A percentile compares a stretch with the other conserved stretches of the same genome.
These are phyloP conservation scores for Tachina fera DNA, from an alignment of 2,888 invertebrate genomes.

Conservation along the genomic window DNA sequence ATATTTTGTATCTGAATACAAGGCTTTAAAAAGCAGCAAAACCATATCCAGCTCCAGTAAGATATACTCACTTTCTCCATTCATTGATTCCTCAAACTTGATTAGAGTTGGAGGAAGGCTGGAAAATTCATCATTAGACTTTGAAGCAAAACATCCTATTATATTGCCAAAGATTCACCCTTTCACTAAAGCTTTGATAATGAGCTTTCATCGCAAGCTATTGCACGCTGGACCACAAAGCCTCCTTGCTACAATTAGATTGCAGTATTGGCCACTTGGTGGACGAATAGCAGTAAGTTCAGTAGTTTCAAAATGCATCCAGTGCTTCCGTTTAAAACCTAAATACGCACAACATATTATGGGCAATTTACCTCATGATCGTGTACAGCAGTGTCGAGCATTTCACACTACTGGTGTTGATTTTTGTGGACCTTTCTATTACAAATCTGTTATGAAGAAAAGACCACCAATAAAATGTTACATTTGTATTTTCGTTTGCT, in stretches of 20 bases:
- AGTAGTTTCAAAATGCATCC: too few species aligned
- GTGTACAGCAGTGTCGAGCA: neutral
- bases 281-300: conserved; percentile 53
- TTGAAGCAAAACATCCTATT: conserved; percentile 1
- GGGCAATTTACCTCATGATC: neutral
- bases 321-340: too few species aligned
- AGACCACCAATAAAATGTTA: neutral
- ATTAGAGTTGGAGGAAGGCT: neutral
- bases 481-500: conserved; percentile 3
- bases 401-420: neutral
- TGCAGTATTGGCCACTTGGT: conserved; percentile 71
- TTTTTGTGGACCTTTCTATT: neutral
- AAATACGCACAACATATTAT: neutral
- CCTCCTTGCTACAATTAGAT: too few species aligned
- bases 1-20: conserved; percentile 17
- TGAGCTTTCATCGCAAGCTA: conserved; percentile 61
- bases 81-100: conserved; percentile 10
- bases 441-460: neutral
- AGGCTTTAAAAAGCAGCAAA: conserved; percentile 6
- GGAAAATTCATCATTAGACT: neutral
- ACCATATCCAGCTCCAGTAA: conserved; percentile 10
- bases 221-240: too few species aligned
- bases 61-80: neutral
- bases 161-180: conserved; percentile 21
- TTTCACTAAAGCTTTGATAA: conserved; percentile 5